phyloP scores from a whole-genome alignment of 2,797 vertebrate genomes.

The Squalus acanthias region DNA sequence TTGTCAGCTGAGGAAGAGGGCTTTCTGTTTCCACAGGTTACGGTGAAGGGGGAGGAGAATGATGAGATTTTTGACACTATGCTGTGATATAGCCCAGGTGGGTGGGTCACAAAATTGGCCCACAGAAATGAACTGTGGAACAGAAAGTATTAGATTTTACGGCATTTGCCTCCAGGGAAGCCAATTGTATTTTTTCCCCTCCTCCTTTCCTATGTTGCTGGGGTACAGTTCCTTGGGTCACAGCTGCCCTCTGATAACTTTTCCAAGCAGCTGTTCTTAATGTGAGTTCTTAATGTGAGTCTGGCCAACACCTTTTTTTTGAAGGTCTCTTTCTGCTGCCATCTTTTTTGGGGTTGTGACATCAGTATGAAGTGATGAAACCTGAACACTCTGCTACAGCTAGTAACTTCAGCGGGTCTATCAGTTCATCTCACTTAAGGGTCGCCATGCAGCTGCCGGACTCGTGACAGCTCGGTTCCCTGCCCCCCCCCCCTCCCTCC shows the following conservation, averaged over 20 bases:
- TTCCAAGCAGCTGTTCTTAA: background rate
- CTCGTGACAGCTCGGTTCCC: background rate
- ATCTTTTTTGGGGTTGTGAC: too few relatives aligned
- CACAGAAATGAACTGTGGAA: background rate
- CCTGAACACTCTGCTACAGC: background rate
- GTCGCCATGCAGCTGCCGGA: background rate
- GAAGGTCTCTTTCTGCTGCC: too few relatives aligned
- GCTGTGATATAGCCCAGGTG: too few relatives aligned
- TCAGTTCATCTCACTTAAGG: background rate
- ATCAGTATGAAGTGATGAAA: background rate
- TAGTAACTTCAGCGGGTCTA: background rate
- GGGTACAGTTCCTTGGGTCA: background rate
- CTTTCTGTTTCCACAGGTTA: too few relatives aligned
- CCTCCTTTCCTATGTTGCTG: background rate
- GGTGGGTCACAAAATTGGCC: background rate
- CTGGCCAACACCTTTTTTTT: too few relatives aligned
- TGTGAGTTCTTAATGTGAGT: background rate
- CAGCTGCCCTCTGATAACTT: background rate
- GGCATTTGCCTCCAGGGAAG: background rate
- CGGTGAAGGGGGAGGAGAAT: too few relatives aligned
- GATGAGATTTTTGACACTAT: too few relatives aligned
- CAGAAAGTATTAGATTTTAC: background rate
- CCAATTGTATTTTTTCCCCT: too few relatives aligned
- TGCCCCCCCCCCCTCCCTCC: too few relatives aligned
- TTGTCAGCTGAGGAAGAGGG: too few relatives aligned